Evolutionary conservation across 2,113 vertebrate genomes (phyloP).

Genomic region (Pangasianodon gigas): DNA sequence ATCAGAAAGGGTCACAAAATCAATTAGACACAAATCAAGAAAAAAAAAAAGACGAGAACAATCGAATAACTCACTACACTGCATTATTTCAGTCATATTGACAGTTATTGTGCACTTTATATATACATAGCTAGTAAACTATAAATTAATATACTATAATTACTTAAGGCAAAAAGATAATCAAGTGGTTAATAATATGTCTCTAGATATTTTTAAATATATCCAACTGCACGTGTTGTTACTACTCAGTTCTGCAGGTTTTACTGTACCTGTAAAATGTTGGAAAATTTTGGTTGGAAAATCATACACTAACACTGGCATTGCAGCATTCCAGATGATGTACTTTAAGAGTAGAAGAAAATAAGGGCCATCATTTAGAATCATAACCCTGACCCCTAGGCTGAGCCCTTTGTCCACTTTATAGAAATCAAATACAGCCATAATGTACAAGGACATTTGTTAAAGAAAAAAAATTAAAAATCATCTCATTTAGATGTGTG

Average conservation of each 20-base stretch:
- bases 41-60: background rate
- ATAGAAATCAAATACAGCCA: conserved; percentile 21
- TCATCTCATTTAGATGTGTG: conserved; percentile 42
- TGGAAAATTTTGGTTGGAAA: background rate
- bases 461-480: conserved; percentile 3
- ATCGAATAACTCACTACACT: background rate
- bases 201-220: background rate
- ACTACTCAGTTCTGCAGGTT: background rate
- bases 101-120: background rate
- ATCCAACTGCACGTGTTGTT: background rate
- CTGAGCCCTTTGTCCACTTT: conserved; percentile 15
- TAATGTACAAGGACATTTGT: conserved; percentile 20
- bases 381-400: background rate
- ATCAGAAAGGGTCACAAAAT: background rate
- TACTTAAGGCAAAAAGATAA: background rate
- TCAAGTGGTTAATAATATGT: background rate
- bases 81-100: background rate
- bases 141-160: background rate
- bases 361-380: background rate
- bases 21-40: background rate
- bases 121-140: background rate
- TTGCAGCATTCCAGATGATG: background rate
- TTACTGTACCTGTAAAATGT: too few species aligned
- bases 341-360: background rate
- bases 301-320: background rate